Evolutionary conservation across 1,140 invertebrate genomes (phyloP).

Genomic region (Drosophila sulfurigaster): DNA sequence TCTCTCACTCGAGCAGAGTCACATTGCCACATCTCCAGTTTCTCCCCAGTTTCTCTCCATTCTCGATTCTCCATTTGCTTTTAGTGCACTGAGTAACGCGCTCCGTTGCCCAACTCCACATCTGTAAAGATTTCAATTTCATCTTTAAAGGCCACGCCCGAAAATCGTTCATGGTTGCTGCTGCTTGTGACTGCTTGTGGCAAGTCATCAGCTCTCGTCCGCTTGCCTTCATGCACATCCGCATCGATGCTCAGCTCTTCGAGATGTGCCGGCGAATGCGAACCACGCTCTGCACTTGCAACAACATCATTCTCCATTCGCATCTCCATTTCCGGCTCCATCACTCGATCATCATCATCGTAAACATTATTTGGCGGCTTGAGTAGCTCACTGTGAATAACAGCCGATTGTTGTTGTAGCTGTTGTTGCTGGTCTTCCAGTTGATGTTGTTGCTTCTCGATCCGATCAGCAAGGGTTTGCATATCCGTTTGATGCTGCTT

Average conservation of each 20-base stretch:
- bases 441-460: conserved; percentile 22
- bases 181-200: neutral
- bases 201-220: neutral
- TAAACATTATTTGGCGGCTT: neutral
- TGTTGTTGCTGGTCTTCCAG: neutral
- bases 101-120: conserved; percentile 29
- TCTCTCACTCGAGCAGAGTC: neutral
- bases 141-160: conserved; percentile 48
- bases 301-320: no score
- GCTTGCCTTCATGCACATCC: conserved; percentile 48
- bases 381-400: conserved; percentile 21
- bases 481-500: conserved; percentile 43
- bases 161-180: conserved; percentile 17
- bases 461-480: conserved; percentile 34
- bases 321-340: neutral
- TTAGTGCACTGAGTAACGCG: conserved; percentile 27
- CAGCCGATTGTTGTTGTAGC: neutral
- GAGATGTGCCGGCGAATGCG: conserved; percentile 57
- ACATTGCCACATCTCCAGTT: no score
- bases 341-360: no score
- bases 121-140: conserved; percentile 56
- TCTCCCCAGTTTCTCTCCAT: no score
- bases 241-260: conserved; percentile 43
- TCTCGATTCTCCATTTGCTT: neutral
- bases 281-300: conserved; percentile 11